Evolutionary conservation across 2,797 vertebrate species (phyloP).

Genomic region (Gila robusta): DNA sequence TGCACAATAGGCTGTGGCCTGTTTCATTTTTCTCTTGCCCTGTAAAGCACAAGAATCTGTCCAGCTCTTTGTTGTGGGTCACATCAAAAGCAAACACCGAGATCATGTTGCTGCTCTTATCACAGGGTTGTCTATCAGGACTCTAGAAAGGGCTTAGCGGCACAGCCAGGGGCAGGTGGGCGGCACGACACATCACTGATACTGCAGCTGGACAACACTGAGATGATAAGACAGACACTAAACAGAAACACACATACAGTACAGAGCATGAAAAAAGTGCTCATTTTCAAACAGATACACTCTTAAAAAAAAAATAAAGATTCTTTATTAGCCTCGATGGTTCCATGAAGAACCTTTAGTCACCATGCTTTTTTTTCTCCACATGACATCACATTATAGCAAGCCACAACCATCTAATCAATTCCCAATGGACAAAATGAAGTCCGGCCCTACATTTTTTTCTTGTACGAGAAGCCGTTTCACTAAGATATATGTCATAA

Average conservation of each 20-base stretch:
- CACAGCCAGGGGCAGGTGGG: constrained; percentile 69
- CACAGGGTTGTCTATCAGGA: constrained; percentile 74
- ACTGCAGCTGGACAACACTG: constrained; percentile 58
- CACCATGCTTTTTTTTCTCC: background rate
- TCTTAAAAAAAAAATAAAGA: background rate
- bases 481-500: background rate
- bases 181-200: constrained; percentile 61
- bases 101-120: constrained; percentile 77
- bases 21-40: constrained; percentile 36
- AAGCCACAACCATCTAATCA: background rate
- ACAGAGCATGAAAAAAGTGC: constrained; percentile 11
- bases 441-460: background rate
- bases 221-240: constrained; percentile 52
- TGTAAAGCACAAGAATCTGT: constrained; percentile 53
- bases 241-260: constrained; percentile 30
- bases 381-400: background rate
- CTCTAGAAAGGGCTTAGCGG: constrained; percentile 73
- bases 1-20: constrained; percentile 23
- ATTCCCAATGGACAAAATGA: background rate
- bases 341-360: background rate
- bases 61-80: constrained; percentile 52
- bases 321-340: background rate
- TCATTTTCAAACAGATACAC: background rate
- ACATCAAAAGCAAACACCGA: constrained; percentile 72
- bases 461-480: background rate